These are phyloP conservation scores for Upupa epops DNA, from an alignment of 2,113 vertebrate species.

Conservation along the genomic window DNA sequence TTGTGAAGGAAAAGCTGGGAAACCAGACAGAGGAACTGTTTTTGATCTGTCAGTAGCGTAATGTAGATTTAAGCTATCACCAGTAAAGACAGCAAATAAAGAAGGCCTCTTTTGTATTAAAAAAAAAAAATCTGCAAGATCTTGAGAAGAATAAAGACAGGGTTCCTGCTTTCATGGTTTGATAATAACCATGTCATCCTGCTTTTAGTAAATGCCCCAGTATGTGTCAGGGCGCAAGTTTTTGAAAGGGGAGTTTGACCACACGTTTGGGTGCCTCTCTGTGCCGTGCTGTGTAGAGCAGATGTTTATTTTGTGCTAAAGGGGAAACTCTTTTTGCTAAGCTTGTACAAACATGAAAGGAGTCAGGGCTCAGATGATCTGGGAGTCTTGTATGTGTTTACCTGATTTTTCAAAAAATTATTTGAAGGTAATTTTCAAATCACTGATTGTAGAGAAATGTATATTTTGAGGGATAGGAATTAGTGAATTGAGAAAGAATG, in stretches of 20 bases:
- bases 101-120: conserved; percentile 80
- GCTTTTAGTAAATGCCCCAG: conserved; percentile 85
- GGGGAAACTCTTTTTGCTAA: conserved; percentile 85
- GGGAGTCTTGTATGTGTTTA: conserved; percentile 82
- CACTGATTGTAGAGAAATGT: conserved; percentile 69
- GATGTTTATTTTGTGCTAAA: conserved; percentile 90
- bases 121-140: conserved; percentile 79
- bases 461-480: conserved; percentile 71
- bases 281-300: conserved; percentile 85
- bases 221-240: conserved; percentile 84
- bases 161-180: conserved; percentile 82
- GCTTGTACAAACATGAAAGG: conserved; percentile 87
- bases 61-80: conserved; percentile 86
- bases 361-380: conserved; percentile 86
- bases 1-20: conserved; percentile 75
- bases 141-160: conserved; percentile 82
- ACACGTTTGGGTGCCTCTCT: conserved; percentile 83
- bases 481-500: conserved; percentile 78
- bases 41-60: conserved; percentile 85
- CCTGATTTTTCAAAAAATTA: conserved; percentile 65
- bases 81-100: conserved; percentile 82
- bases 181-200: conserved; percentile 87
- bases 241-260: conserved; percentile 85
- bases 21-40: conserved; percentile 80
- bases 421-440: conserved; percentile 80